phyloP scores from a whole-genome alignment of 2,888 invertebrate species.

The Lithophane semibrunnea region DNA sequence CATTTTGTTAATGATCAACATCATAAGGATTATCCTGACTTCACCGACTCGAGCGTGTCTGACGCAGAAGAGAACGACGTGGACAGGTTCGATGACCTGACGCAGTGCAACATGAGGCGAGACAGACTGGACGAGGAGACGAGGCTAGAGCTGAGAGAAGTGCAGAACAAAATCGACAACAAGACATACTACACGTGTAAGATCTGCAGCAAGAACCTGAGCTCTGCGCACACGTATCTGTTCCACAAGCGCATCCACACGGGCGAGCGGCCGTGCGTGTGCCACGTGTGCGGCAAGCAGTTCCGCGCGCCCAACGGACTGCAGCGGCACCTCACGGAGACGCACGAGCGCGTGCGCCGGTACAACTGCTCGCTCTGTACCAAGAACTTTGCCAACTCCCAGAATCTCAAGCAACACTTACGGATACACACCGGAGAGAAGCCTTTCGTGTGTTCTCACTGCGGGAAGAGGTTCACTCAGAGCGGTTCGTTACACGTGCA shows the following conservation, averaged over 20 bases:
- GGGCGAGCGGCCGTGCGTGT: constrained; percentile 92
- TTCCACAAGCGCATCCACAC: constrained; percentile 92
- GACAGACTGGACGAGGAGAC: constrained; percentile 80
- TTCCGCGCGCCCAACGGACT: constrained; percentile 92
- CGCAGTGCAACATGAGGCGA: constrained; percentile 80
- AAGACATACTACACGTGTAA: constrained; percentile 90
- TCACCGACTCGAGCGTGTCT: constrained; percentile 74
- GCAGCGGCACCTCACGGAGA: constrained; percentile 91
- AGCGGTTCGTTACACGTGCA: constrained; percentile 92
- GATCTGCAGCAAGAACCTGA: constrained; percentile 90
- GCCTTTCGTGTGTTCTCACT: constrained; percentile 90
- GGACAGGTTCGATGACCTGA: constrained; percentile 81
- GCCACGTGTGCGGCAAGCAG: constrained; percentile 92
- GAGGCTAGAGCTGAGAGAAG: constrained; percentile 77
- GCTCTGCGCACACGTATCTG: constrained; percentile 91
- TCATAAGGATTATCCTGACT: constrained; percentile 67
- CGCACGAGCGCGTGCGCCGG: constrained; percentile 91
- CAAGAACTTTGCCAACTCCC: constrained; percentile 91
- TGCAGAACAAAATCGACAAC: constrained; percentile 85
- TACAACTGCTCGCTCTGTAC: constrained; percentile 90
- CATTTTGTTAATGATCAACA: constrained; percentile 75
- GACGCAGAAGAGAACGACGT: constrained; percentile 60
- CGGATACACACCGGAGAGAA: constrained; percentile 91
- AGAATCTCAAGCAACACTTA: constrained; percentile 91
- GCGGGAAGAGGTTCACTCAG: constrained; percentile 92